Evolutionary conservation across 23 tunicate genomes (phyloP).

Genomic region (Ciona savignyi): DNA sequence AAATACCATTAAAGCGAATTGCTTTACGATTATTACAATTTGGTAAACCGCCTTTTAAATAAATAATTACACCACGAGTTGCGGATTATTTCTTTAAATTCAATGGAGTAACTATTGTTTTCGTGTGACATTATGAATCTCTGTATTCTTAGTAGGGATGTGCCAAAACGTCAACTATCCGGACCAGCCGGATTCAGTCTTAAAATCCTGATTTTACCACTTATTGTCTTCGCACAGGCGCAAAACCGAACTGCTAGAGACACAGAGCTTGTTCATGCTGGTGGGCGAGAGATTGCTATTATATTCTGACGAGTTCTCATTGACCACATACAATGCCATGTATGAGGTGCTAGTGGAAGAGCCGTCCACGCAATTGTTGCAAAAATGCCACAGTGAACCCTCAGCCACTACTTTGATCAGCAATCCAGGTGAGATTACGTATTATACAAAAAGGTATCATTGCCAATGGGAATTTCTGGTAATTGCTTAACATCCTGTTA

Average conservation of each 20-base stretch:
- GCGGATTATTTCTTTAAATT: too few species aligned
- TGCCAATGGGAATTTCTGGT: too few species aligned
- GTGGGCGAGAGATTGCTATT: conserved; percentile 77
- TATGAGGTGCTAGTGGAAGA: conserved; percentile 77
- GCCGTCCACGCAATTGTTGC: conserved; percentile 76
- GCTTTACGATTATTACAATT: too few species aligned
- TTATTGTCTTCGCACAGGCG: conserved; percentile 16
- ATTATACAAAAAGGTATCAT: too few species aligned
- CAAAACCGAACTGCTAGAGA: conserved; percentile 58
- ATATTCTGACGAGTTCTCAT: conserved; percentile 40
- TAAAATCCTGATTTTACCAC: background rate
- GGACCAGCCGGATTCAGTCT: background rate
- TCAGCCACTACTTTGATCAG: conserved; percentile 30
- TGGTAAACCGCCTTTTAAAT: too few species aligned
- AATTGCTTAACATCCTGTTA: too few species aligned
- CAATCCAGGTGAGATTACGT: conserved; percentile 97
- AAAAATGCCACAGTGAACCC: conserved; percentile 67
- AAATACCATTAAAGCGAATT: too few species aligned
- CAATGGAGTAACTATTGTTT: too few species aligned
- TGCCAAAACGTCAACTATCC: background rate
- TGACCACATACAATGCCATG: conserved; percentile 74
- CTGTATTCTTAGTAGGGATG: too few species aligned
- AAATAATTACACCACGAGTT: too few species aligned
- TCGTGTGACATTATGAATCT: too few species aligned
- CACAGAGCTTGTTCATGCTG: conserved; percentile 73